A percentile compares a stretch with the other conserved stretches of the same genome.
Evolutionary conservation across 2,888 invertebrate species (phyloP).

Genomic region (Copidosoma aretas): DNA sequence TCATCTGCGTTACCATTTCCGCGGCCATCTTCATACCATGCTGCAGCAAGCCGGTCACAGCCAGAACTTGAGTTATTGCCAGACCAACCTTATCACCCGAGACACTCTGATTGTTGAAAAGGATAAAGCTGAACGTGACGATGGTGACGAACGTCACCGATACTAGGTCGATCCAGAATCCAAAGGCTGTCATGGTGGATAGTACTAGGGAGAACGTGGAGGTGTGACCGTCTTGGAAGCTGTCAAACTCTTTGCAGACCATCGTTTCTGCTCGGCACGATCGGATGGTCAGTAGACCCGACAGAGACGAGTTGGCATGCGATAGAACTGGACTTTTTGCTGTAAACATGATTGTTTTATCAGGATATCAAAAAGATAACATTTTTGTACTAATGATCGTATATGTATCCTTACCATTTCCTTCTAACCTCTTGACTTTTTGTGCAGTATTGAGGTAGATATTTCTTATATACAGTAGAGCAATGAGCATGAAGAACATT

Average conservation of each 20-base stretch:
- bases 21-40: slow-evolving; percentile 38
- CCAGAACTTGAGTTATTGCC: slow-evolving; percentile 75
- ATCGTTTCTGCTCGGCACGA: slow-evolving; percentile 77
- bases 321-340: slow-evolving; percentile 87
- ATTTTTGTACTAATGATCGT: not conserved
- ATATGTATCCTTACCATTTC: slow-evolving; percentile 60
- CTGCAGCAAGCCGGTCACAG: slow-evolving; percentile 81
- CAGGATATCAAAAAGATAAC: no score
- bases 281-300: slow-evolving; percentile 87
- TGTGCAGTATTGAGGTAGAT: slow-evolving; percentile 77
- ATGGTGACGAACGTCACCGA: slow-evolving; percentile 69
- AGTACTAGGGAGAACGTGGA: slow-evolving; percentile 70
- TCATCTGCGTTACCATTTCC: slow-evolving; percentile 38
- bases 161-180: slow-evolving; percentile 71
- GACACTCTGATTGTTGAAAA: slow-evolving; percentile 64
- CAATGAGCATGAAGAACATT: slow-evolving; percentile 68
- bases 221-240: slow-evolving; percentile 74
- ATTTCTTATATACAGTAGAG: slow-evolving; percentile 71
- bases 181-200: slow-evolving; percentile 69
- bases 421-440: slow-evolving; percentile 73
- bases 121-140: slow-evolving; percentile 32
- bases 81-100: slow-evolving; percentile 75
- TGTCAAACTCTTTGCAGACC: slow-evolving; percentile 79
- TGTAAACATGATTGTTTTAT: no score
- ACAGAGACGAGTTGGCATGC: slow-evolving; percentile 83